Base-by-base conservation (phyloP, 2,797 vertebrate genomes). In the Typhlichthys subterraneus region DNA sequence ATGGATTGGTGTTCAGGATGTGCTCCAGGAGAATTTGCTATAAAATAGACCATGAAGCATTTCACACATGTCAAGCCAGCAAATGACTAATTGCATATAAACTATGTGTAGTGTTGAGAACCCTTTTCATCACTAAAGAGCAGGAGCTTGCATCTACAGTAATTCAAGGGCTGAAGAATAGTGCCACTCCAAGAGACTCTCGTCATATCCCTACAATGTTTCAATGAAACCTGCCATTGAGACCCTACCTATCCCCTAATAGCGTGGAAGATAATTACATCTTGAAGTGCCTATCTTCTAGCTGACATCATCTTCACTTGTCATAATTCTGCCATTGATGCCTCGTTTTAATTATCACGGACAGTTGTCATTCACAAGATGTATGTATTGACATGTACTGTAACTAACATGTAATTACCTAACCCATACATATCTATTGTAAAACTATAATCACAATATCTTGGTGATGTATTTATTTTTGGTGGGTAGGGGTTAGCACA, bases 181-280 rank as follows among this genome's bases (percentile, higher is more conserved):
- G 79, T 81, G 84, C 81, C 79, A 79, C 82, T 79, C 77, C 60
- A 75, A 80, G 74, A 84, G 67, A 75, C 80, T 82, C 46, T 82
- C 82, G 82, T 81, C 85, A 80, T 67, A 64, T 86, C 85, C 83
- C 85, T 82, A 49, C 80, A 88, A 86, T 88, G 81, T 84, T 87
- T 84, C 83, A 87, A 85, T 88, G 77, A 86, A 83, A 61, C 77
- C 73, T 72, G 84, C 67, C 71, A 85, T 74, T 85, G 67, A 81
- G 50, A 72, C 64, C 23, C 23, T 23, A 23, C 29, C 14, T 53
- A 48, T 7, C 73, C 75, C 68, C 79, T 78, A 67, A 60, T 45
- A 67, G 59, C 54, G 69, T 57, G 65, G 65, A 76, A 76, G 53
- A 76, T 76, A 75, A 84, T 79, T 42, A 42, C 38, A 42, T 42